Base-by-base conservation (phyloP, 2,888 invertebrate genomes). In the Troides aeacus region DNA sequence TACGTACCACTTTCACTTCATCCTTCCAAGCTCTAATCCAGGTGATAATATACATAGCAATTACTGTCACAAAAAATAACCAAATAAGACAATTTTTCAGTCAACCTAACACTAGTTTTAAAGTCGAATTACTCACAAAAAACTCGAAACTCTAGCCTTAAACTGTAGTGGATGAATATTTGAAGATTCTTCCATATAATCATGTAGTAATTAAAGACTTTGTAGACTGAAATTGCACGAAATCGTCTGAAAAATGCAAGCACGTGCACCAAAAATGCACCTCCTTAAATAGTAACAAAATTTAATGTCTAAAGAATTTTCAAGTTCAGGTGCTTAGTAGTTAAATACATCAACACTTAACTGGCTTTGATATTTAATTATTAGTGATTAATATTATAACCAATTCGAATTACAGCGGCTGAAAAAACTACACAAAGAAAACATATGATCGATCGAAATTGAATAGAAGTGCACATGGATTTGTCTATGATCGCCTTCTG, bases 341-440 rank as follows among this genome's bases (percentile, higher is more conserved):
- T 67, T 71, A 68, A 65, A 50, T 62, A 72, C 62, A 69, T n/a
- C 64, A 69, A 72, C 74, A 71, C 75, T 75, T 66, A 73, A 75
- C 67, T 66, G 77, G 70, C 66, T 66, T 68, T 70, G 74, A 75
- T 71, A 68, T 53, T 72, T 63, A 74, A 71, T 71, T 79, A 73
- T 74, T 79, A 78, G 79, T 81, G 78, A 81, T 81, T 81, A 86
- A 86, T 79, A 83, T 81, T 81, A 80, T 85, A 89, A 86, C 86
- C 84, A 89, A 88, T 90, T 91, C 88, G 89, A 91, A 90, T 88
- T 87, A 88, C 89, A 90, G 90, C 88, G 87, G 89, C 90, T 90
- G 89, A 90, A 89, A 90, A 90, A 90, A 87, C 88, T 89, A 90
- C 89, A 92, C 92, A 92, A 92, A 92, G 92, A 92, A 92, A 92